Evolutionary conservation across 2,797 vertebrate genomes (phyloP).

Genomic region (Sebastiscus albofasciatus): DNA sequence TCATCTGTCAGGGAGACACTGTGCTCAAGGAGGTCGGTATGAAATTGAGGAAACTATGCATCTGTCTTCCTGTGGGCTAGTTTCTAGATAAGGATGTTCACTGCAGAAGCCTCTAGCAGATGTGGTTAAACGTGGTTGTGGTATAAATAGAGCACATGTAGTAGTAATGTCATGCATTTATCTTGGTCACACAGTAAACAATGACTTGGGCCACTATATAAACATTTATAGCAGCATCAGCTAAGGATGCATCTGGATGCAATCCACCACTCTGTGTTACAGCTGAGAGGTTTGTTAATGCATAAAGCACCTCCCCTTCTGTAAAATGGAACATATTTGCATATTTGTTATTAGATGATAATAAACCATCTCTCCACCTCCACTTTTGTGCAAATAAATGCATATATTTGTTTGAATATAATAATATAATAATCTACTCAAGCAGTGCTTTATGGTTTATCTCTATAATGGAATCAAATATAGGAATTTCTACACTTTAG

Average conservation of each 20-base stretch:
- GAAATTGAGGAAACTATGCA: background rate
- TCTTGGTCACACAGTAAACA: background rate
- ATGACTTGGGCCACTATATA: background rate
- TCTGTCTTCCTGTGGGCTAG: background rate
- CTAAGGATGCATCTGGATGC: background rate
- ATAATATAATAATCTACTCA: too few relatives aligned
- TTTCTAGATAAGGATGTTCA: background rate
- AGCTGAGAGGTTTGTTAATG: background rate
- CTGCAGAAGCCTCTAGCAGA: background rate
- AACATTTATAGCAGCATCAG: background rate
- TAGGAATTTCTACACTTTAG: too few relatives aligned
- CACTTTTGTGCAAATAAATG: too few relatives aligned
- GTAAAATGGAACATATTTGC: background rate
- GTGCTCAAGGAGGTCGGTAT: slow-evolving; percentile 89
- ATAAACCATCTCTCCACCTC: too few relatives aligned
- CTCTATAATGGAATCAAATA: too few relatives aligned
- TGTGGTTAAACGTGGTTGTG: background rate
- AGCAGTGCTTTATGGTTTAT: too few relatives aligned
- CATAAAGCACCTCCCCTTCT: background rate
- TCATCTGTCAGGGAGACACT: slow-evolving; percentile 92
- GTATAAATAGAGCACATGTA: background rate
- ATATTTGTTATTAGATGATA: background rate
- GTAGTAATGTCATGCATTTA: background rate
- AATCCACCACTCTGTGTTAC: background rate
- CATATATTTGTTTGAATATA: too few relatives aligned